These are phyloP conservation scores for Microtus pennsylvanicus DNA, from an alignment of 2,113 vertebrate species.

Conservation along the genomic window DNA sequence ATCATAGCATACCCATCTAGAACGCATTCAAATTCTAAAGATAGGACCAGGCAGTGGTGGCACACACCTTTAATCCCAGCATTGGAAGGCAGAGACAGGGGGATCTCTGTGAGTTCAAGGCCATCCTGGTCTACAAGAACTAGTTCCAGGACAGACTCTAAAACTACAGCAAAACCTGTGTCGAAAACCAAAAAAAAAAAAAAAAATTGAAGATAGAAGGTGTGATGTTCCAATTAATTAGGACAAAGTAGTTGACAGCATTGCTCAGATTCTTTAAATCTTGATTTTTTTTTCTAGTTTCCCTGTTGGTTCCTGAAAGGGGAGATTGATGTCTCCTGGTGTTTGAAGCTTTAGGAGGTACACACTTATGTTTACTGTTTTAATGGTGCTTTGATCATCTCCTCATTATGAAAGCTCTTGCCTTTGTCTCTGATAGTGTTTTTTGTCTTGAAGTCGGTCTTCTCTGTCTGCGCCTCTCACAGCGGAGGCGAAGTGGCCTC, in stretches of 20 bases:
- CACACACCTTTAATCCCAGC: too few species aligned
- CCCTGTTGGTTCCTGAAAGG: background rate
- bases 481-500: background rate
- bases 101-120: too few species aligned
- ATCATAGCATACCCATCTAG: background rate
- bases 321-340: background rate
- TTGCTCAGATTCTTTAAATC: background rate
- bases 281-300: background rate
- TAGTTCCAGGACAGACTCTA: too few species aligned
- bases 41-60: background rate
- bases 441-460: background rate
- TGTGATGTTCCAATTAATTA: background rate
- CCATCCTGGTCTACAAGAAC: too few species aligned
- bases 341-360: conserved; percentile 8
- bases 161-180: too few species aligned
- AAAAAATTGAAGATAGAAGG: background rate
- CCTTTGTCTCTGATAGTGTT: background rate
- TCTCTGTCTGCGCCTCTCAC: background rate
- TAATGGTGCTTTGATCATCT: background rate
- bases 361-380: background rate
- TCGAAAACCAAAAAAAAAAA: too few species aligned
- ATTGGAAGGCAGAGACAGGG: too few species aligned
- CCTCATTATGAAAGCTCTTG: background rate
- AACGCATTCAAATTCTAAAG: background rate
- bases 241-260: background rate